Conservation (phyloP, 2,113 vertebrate species). For the Sinocyclocheilus anshuiensis region DNA sequence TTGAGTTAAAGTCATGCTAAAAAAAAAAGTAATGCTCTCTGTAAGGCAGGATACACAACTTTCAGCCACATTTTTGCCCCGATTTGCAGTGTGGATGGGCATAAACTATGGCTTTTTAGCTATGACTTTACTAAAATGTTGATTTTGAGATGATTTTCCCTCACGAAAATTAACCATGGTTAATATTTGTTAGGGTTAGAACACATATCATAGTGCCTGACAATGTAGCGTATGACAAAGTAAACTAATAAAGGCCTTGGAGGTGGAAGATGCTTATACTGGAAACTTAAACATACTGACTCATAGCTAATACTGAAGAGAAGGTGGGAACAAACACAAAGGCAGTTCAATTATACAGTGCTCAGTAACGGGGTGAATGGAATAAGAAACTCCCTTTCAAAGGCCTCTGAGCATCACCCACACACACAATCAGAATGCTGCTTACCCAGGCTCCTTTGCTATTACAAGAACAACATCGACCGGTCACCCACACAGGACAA, state of each 20-base stretch:
- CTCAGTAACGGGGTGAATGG: neutral
- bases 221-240: too few species aligned
- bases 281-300: conserved; percentile 53
- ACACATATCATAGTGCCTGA: neutral
- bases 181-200: too few species aligned
- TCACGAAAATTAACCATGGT: too few species aligned
- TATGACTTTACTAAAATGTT: too few species aligned
- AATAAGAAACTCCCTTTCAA: neutral
- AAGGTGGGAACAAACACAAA: neutral
- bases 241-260: conserved; percentile 63
- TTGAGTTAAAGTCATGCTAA: too few species aligned
- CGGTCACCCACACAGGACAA: conserved; percentile 33
- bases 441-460: conserved; percentile 22
- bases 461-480: conserved; percentile 31
- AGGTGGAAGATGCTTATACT: conserved; percentile 51
- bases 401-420: conserved; percentile 18
- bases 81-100: too few species aligned
- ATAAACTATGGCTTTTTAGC: too few species aligned
- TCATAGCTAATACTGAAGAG: conserved; percentile 27
- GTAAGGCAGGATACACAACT: too few species aligned
- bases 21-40: too few species aligned
- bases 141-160: too few species aligned
- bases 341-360: conserved; percentile 30
- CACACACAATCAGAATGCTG: conserved; percentile 11
- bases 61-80: too few species aligned